Evolutionary conservation across 2,888 invertebrate species (phyloP).

Genomic region (Panzeria rudis): DNA sequence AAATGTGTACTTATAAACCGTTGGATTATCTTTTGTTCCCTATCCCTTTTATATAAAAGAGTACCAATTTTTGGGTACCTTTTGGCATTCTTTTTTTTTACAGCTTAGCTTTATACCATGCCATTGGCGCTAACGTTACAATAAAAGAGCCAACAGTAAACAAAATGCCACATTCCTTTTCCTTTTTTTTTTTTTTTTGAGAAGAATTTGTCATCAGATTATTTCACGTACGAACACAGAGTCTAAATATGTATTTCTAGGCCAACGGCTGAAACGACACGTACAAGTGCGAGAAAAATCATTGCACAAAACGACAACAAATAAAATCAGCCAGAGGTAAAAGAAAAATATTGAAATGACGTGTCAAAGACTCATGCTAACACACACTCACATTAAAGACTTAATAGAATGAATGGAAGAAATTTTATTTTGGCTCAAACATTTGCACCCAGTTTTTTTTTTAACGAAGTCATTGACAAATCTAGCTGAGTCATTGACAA

Average conservation of each 20-base stretch:
- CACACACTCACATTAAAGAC: background rate
- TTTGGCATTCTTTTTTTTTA: background rate
- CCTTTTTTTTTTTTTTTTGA: background rate
- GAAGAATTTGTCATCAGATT: constrained; percentile 52
- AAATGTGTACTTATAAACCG: too few species aligned
- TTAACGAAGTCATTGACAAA: background rate
- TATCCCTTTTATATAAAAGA: too few species aligned
- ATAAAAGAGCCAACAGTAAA: background rate
- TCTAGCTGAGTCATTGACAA: constrained; percentile 21
- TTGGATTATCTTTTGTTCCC: too few species aligned
- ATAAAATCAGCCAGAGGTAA: constrained; percentile 38
- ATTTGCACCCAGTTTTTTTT: background rate
- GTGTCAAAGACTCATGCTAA: constrained; percentile 29
- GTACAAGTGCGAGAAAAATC: constrained; percentile 9
- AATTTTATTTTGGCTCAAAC: constrained; percentile 19
- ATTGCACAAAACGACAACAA: constrained; percentile 3
- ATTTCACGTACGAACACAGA: constrained; percentile 4
- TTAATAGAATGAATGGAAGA: constrained; percentile 31
- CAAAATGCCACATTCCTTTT: background rate
- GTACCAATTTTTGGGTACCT: background rate
- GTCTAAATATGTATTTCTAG: constrained; percentile 12
- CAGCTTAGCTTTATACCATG: too few species aligned
- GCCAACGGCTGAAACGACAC: constrained; percentile 17
- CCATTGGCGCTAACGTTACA: background rate
- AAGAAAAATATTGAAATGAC: constrained; percentile 52